Percentiles rank a stretch among this genome's conserved stretches.
Conservation (phyloP, 2,113 vertebrate species). For the Engraulis encrasicolus region DNA sequence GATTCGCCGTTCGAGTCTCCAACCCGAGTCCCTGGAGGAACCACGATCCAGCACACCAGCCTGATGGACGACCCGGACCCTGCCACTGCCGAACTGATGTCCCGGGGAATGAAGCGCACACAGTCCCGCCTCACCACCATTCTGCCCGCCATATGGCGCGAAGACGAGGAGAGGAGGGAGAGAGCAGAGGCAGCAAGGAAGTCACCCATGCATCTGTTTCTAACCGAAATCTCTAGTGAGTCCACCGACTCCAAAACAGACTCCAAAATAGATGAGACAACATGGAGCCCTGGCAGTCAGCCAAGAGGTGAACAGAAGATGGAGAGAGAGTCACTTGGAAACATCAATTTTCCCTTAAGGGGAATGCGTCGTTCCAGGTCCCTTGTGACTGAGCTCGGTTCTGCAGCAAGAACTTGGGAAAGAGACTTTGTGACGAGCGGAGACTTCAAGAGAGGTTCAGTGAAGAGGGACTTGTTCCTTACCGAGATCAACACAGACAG, state of each 20-base stretch:
- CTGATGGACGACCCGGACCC: conserved; percentile 73
- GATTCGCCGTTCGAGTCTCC: conserved; percentile 78
- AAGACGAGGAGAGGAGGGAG: conserved; percentile 74
- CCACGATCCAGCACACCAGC: conserved; percentile 66
- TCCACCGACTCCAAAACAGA: conserved; percentile 64
- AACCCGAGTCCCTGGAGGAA: conserved; percentile 56
- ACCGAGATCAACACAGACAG: conserved; percentile 75
- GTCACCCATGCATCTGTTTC: conserved; percentile 79
- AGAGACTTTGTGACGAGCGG: conserved; percentile 37
- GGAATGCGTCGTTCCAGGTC: conserved; percentile 76
- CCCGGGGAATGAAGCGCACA: conserved; percentile 79
- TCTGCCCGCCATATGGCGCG: conserved; percentile 77
- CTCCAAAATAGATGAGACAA: conserved; percentile 57
- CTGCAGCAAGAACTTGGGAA: conserved; percentile 63
- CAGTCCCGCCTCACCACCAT: conserved; percentile 80
- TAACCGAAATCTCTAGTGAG: conserved; percentile 76
- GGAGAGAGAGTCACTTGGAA: conserved; percentile 61
- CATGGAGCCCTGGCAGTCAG: conserved; percentile 55
- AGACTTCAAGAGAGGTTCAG: conserved; percentile 56
- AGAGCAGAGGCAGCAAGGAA: conserved; percentile 65
- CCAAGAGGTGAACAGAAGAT: conserved; percentile 51
- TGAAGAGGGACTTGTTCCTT: conserved; percentile 76
- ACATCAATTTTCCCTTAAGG: conserved; percentile 63
- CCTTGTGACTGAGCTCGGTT: conserved; percentile 71
- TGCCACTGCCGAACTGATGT: conserved; percentile 63